A percentile compares a stretch with the other conserved stretches of the same genome.
phyloP scores from a whole-genome alignment of 1,140 invertebrate species.

The Drosophila yakuba region DNA sequence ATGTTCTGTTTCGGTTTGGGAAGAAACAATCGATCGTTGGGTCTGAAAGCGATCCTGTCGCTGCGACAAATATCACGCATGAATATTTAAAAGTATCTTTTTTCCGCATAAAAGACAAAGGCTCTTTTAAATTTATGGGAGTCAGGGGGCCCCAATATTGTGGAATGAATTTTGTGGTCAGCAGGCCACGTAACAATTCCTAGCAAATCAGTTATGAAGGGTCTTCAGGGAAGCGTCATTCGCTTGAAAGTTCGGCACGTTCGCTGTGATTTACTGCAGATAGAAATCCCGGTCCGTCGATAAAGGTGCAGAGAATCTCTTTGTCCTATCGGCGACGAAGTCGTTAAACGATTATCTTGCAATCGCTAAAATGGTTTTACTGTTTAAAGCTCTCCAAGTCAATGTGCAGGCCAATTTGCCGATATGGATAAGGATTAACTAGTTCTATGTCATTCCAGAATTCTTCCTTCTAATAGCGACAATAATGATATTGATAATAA shows the following conservation, averaged over 20 bases:
- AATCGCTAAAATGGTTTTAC: constrained; percentile 59
- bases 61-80: constrained; percentile 79
- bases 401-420: constrained; percentile 20
- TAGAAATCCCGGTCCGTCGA: constrained; percentile 14
- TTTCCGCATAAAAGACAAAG: constrained; percentile 57
- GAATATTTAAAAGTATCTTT: constrained; percentile 72
- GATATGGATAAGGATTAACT: constrained; percentile 35
- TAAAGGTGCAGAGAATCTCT: constrained; percentile 53
- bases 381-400: constrained; percentile 24
- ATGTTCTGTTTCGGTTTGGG: constrained; percentile 34
- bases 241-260: constrained; percentile 27
- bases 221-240: constrained; percentile 18
- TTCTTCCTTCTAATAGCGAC: constrained; percentile 31
- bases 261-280: constrained; percentile 45
- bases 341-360: constrained; percentile 64
- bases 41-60: constrained; percentile 69
- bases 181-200: constrained; percentile 21
- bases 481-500: constrained; percentile 19
- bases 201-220: constrained; percentile 52
- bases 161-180: constrained; percentile 16
- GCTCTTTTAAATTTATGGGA: constrained; percentile 56
- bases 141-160: constrained; percentile 24
- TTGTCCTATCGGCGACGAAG: constrained; percentile 41
- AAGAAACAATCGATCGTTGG: constrained; percentile 73
- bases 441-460: constrained; percentile 32